phyloP scores from a whole-genome alignment of 2,888 invertebrate genomes.

The Druceiella hillmani region DNA sequence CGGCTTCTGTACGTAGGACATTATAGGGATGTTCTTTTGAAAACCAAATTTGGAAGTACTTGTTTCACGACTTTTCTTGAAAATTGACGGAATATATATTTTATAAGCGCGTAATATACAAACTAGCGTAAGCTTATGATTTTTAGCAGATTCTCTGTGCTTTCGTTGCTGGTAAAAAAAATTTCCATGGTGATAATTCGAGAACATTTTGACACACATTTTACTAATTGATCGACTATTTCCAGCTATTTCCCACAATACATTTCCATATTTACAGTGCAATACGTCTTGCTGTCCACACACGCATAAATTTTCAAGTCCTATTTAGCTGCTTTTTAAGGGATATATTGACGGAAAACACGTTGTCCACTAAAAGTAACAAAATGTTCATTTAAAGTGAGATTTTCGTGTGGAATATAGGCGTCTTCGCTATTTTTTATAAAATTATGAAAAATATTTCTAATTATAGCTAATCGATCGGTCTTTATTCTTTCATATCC shows the following conservation, averaged over 20 bases:
- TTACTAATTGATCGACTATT: neutral
- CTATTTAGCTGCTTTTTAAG: neutral
- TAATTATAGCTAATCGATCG: neutral
- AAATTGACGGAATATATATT: neutral
- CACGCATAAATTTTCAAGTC: neutral
- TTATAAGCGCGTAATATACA: neutral
- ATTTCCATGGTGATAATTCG: neutral
- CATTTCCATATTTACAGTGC: neutral
- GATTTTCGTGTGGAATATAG: neutral
- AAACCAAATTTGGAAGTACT: neutral
- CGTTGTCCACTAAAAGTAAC: neutral
- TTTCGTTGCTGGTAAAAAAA: neutral
- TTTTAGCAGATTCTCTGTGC: neutral
- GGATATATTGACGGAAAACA: neutral
- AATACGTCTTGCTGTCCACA: neutral
- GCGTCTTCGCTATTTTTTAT: neutral
- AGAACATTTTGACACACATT: neutral
- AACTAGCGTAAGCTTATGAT: neutral
- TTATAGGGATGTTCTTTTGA: neutral
- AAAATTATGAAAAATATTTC: neutral
- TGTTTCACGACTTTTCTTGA: neutral
- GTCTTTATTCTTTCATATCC: slow-evolving; percentile 1
- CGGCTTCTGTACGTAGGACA: neutral
- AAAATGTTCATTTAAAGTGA: neutral
- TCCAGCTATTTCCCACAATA: neutral